These are phyloP conservation scores for Ciconia stormi DNA, from an alignment of 2,113 vertebrate genomes.

Conservation along the genomic window DNA sequence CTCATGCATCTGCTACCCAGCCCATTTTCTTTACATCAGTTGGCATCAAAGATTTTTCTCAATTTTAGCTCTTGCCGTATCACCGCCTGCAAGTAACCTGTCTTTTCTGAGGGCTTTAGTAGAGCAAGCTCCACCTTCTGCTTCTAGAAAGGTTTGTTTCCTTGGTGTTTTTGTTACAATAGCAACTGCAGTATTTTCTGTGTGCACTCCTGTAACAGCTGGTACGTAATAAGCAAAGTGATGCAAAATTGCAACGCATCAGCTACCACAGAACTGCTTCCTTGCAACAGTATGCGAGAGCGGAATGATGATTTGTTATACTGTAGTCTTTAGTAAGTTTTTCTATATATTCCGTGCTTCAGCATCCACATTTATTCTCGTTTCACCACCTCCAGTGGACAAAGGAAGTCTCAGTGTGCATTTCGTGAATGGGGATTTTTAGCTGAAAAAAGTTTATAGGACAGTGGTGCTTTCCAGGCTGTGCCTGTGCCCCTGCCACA, in stretches of 20 bases:
- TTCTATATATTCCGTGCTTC: background rate
- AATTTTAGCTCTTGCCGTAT: background rate
- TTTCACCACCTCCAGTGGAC: background rate
- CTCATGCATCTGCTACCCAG: background rate
- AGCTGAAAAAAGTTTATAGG: rapidly evolving
- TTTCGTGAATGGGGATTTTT: background rate
- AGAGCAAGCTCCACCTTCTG: background rate
- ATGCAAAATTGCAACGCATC: background rate
- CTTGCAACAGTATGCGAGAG: rapidly evolving
- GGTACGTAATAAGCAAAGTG: rapidly evolving
- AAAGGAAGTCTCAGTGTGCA: too few relatives aligned
- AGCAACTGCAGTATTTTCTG: background rate
- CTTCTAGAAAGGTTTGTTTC: background rate
- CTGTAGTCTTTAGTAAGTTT: background rate
- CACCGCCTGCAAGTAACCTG: background rate
- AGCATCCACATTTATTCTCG: background rate
- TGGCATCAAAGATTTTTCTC: background rate
- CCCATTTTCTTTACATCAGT: background rate
- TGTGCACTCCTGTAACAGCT: too few relatives aligned
- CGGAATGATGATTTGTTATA: rapidly evolving
- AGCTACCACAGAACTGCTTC: background rate
- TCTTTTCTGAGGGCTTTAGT: background rate
- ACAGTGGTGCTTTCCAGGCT: background rate
- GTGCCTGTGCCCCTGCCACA: background rate
- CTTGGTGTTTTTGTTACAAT: background rate